Conservation (phyloP, 2,113 vertebrate species). For the Apistogramma diplotaenia region DNA sequence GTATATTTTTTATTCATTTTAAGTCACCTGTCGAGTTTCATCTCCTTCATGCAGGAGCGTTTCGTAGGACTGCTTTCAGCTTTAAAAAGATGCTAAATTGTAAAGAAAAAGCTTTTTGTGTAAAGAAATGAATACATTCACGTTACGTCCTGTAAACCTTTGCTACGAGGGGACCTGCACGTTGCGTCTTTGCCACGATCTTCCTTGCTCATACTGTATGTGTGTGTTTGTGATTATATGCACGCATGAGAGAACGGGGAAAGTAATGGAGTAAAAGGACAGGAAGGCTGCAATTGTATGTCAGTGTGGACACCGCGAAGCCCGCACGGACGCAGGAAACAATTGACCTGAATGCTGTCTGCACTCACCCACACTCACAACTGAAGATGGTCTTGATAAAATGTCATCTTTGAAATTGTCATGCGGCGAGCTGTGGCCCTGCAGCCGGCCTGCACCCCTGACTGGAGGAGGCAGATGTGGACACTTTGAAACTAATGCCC, state of each 20-base stretch:
- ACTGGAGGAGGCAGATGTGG: slow-evolving; percentile 52
- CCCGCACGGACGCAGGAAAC: slow-evolving; percentile 55
- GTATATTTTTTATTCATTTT: slow-evolving; percentile 7
- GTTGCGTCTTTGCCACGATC: not conserved
- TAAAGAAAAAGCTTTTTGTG: not conserved
- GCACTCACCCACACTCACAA: slow-evolving; percentile 65
- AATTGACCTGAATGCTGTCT: slow-evolving; percentile 59
- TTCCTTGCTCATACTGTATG: not conserved
- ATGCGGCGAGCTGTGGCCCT: slow-evolving; percentile 30
- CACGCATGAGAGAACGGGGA: not conserved
- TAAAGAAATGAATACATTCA: not conserved
- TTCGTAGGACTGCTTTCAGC: not conserved
- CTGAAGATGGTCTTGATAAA: slow-evolving; percentile 73
- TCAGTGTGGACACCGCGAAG: slow-evolving; percentile 40
- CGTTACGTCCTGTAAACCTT: slow-evolving; percentile 10
- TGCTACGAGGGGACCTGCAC: not conserved
- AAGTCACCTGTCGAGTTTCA: slow-evolving; percentile 2
- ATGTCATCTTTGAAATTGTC: slow-evolving; percentile 71
- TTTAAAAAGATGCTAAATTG: not conserved
- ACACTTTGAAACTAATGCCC: slow-evolving; percentile 72
- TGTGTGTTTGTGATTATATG: not conserved
- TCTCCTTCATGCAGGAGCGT: slow-evolving; percentile 18
- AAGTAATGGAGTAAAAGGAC: slow-evolving; percentile 8
- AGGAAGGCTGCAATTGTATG: slow-evolving; percentile 39
- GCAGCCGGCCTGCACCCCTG: not conserved